These are phyloP conservation scores for Contarinia nasturtii DNA, from an alignment of 1,140 invertebrate species.

Conservation along the genomic window DNA sequence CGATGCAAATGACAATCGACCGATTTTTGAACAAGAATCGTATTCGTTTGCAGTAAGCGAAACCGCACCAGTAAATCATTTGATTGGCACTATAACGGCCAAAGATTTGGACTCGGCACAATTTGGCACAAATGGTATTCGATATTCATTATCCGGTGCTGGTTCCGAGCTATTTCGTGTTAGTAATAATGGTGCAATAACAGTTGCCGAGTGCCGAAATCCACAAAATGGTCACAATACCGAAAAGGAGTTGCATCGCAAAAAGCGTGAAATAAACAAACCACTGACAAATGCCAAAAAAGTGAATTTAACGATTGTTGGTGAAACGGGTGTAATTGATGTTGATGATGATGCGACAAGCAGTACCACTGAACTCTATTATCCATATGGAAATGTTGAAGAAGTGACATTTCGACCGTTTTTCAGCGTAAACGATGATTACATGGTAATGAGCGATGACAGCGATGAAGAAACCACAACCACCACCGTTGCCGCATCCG, in stretches of 20 bases:
- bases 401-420: too few species aligned
- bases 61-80: slow-evolving; percentile 43
- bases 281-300: background rate
- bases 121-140: slow-evolving; percentile 49
- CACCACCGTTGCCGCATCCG: background rate
- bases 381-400: background rate
- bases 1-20: slow-evolving; percentile 83
- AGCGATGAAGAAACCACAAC: slow-evolving; percentile 8
- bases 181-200: slow-evolving; percentile 57
- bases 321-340: background rate
- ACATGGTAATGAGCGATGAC: slow-evolving; percentile 13
- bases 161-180: slow-evolving; percentile 68
- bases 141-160: slow-evolving; percentile 68
- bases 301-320: background rate
- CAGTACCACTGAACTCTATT: background rate
- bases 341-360: background rate
- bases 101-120: slow-evolving; percentile 66
- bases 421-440: slow-evolving; percentile 11
- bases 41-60: slow-evolving; percentile 50
- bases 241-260: background rate
- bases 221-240: background rate
- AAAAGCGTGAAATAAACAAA: background rate
- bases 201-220: slow-evolving; percentile 49
- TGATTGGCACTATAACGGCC: slow-evolving; percentile 56
- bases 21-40: slow-evolving; percentile 52